phyloP scores from a whole-genome alignment of 1,140 invertebrate genomes.

The Hycleus phaleratus region DNA sequence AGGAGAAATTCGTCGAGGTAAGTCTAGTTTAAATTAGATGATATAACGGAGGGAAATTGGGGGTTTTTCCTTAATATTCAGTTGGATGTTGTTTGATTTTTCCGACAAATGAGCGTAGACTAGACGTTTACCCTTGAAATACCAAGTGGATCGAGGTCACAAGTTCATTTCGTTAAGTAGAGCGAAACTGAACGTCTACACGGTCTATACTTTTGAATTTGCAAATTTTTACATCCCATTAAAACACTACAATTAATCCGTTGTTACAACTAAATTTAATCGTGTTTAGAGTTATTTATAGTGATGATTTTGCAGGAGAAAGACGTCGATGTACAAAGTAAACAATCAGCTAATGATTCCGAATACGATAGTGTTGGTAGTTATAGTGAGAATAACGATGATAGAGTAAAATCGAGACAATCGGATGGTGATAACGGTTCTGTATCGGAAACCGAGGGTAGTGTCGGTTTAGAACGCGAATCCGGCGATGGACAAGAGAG shows the following conservation, averaged over 20 bases:
- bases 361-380: conserved; percentile 37
- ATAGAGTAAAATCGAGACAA: conserved; percentile 22
- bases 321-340: conserved; percentile 10
- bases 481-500: conserved; percentile 56
- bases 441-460: conserved; percentile 43
- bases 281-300: background rate
- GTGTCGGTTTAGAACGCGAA: conserved; percentile 47
- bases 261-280: no score
- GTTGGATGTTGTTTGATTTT: no score
- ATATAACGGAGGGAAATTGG: no score
- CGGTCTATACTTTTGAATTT: no score
- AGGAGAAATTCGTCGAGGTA: no score
- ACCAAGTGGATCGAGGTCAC: conserved; percentile 5
- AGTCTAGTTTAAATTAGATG: no score
- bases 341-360: conserved; percentile 29
- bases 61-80: no score
- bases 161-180: conserved; percentile 11
- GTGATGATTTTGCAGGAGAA: conserved; percentile 31
- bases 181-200: conserved; percentile 1
- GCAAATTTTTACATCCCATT: no score
- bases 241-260: no score
- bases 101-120: no score
- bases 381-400: conserved; percentile 31
- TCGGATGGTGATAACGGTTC: conserved; percentile 22
- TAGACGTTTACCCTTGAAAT: no score